Evolutionary conservation across 2,797 vertebrate genomes (phyloP), one percentile per base, ranked within the genome.

Genomic region (Typhlichthys eigenmanni): DNA sequence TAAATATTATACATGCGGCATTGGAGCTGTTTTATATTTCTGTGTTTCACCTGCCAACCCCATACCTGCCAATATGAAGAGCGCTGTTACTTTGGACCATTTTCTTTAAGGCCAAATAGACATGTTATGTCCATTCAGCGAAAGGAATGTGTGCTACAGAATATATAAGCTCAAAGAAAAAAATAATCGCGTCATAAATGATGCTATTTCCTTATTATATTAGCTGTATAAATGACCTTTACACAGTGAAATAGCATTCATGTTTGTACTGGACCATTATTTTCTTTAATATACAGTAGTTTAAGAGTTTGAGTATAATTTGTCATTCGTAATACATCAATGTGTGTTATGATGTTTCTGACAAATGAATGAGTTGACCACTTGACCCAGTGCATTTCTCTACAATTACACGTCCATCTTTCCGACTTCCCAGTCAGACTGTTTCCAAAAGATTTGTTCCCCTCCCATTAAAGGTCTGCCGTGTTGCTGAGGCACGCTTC

Each of bases 381-480:
- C 69, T 82, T 83, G 85, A 78, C 87, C 85, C 2, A 4, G 57
- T 80, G 77, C 84, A 86, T 84, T 89, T 87, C 76, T 80, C 76
- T 66, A 60, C 63, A 84, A 89, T 90, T 77, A 82, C 84, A 75
- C 87, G 76, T 81, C 70, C 68, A 75, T 83, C 80, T 67, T 68
- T 47, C 63, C 48, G 46, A 12, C 19, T 63, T 76, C 72, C 67
- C 46, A 16, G 65, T 65, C 64, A 64, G 47, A 53, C 66, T 71
- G 80, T 69, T 84, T 87, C 83, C 82, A 83, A 88, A 94, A 94
- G 90, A 92, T 93, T 94, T 93, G 92, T 94, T 90, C 91, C 91
- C 89, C 89, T 88, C 91, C 85, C 90, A 92, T 93, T 94, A 94
- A 94, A 94, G 92, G 92, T 90, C 90, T 92, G 90, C 88, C 85